Evolutionary conservation across 2,888 invertebrate genomes (phyloP).

Genomic region (Orthonychiurus folsomi): DNA sequence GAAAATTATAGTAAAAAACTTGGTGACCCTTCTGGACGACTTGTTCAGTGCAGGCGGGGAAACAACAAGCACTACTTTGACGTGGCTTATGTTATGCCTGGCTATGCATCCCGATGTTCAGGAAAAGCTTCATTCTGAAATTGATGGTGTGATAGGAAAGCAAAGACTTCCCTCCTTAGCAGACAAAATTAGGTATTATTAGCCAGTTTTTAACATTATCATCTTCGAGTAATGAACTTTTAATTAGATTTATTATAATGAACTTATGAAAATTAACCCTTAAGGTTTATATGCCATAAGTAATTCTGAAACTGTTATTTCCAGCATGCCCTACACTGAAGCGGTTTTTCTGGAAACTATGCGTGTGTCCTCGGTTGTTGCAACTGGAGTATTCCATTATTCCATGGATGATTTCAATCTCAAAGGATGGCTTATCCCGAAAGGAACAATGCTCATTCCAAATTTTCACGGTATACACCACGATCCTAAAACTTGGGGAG

Average conservation of each 20-base stretch:
- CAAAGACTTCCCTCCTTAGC: constrained; percentile 3
- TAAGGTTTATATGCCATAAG: neutral
- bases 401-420: constrained; percentile 2
- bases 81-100: constrained; percentile 10
- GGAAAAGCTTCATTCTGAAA: constrained; percentile 13
- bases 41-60: constrained; percentile 11
- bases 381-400: constrained; percentile 14
- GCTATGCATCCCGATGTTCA: constrained; percentile 12
- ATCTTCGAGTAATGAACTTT: neutral
- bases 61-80: constrained; percentile 17
- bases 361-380: constrained; percentile 16
- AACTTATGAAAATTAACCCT: neutral
- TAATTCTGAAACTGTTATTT: too few species aligned
- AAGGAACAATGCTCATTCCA: constrained; percentile 27
- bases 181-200: constrained; percentile 12
- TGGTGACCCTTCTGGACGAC: constrained; percentile 9
- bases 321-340: constrained; percentile 17
- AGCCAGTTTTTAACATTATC: constrained; percentile 4
- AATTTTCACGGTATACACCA: constrained; percentile 27
- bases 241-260: neutral
- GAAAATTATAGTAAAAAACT: neutral
- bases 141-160: constrained; percentile 12
- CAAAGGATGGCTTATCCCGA: constrained; percentile 20
- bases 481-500: constrained; percentile 29
- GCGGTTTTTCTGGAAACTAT: constrained; percentile 15